phyloP scores from a whole-genome alignment of 2,888 invertebrate genomes.

The Spodoptera exigua region DNA sequence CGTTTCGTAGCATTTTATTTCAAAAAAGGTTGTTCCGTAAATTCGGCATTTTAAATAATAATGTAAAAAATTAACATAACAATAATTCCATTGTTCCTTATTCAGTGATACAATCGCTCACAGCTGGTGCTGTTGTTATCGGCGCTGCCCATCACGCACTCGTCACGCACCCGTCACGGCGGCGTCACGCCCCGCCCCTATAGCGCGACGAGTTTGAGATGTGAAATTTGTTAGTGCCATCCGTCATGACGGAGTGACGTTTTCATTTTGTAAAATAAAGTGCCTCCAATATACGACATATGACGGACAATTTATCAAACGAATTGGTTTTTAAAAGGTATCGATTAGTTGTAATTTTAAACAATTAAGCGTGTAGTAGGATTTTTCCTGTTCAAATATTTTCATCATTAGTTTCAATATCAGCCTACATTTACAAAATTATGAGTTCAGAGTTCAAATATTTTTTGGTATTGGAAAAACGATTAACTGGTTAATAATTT shows the following conservation, averaged over 20 bases:
- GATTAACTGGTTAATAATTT: no score
- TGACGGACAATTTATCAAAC: conserved; percentile 2
- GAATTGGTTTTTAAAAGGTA: not conserved
- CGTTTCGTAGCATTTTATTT: no score
- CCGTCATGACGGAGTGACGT: conserved; percentile 42
- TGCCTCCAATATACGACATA: conserved; percentile 13
- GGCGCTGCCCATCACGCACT: conserved; percentile 11
- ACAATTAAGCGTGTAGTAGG: no score
- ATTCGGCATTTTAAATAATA: no score
- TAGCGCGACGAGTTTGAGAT: conserved; percentile 15
- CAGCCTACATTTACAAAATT: no score
- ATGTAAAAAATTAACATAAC: conserved; percentile 42
- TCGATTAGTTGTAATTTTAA: no score
- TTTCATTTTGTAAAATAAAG: conserved; percentile 42
- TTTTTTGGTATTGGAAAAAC: no score
- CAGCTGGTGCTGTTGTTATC: conserved; percentile 25
- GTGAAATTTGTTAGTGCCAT: conserved; percentile 35
- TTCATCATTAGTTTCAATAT: no score
- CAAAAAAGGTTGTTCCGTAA: no score
- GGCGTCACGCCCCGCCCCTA: not conserved
- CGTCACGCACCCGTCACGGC: conserved; percentile 23
- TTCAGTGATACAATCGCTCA: conserved; percentile 32
- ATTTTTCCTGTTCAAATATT: no score
- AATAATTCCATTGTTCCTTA: conserved; percentile 20
- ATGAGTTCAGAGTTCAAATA: no score